Evolutionary conservation across 1,140 invertebrate species (phyloP).

Genomic region (Lasioglossum baleicum): DNA sequence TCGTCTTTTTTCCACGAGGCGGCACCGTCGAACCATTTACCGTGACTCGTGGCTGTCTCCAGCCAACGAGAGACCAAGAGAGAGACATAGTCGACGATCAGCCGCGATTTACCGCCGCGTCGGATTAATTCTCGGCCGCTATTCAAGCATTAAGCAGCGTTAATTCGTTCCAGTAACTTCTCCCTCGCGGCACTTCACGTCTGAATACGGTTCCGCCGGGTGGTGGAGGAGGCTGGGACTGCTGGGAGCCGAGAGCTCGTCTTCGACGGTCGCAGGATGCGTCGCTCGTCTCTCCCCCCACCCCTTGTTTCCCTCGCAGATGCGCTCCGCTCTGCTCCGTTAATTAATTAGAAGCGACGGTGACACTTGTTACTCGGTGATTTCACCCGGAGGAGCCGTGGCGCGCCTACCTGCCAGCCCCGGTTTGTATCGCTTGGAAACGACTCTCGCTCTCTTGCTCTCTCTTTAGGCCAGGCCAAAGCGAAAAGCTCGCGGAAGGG

Average conservation of each 20-base stretch:
- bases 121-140: constrained; percentile 44
- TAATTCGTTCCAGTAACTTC: constrained; percentile 45
- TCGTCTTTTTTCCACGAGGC: not conserved
- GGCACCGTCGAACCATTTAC: not conserved
- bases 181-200: constrained; percentile 38
- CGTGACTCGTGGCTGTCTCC: constrained; percentile 1
- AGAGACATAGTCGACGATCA: constrained; percentile 16
- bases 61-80: not conserved
- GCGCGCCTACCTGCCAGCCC: constrained; percentile 13
- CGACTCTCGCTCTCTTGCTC: not conserved
- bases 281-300: constrained; percentile 2
- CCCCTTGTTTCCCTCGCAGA: too few species aligned
- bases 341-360: constrained; percentile 52
- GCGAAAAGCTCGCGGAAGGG: not conserved
- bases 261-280: constrained; percentile 20
- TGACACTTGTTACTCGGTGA: constrained; percentile 51
- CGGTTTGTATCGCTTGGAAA: constrained; percentile 14
- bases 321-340: constrained; percentile 14
- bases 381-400: constrained; percentile 19
- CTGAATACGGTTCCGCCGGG: constrained; percentile 14
- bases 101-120: constrained; percentile 39
- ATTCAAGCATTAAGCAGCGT: constrained; percentile 45
- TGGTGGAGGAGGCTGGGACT: not conserved
- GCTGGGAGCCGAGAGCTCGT: not conserved
- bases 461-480: too few species aligned